A percentile compares a stretch with the other conserved stretches of the same genome.
These are phyloP conservation scores for Cheirogaleus medius DNA, from an alignment of 2,113 vertebrate species.

Conservation along the genomic window DNA sequence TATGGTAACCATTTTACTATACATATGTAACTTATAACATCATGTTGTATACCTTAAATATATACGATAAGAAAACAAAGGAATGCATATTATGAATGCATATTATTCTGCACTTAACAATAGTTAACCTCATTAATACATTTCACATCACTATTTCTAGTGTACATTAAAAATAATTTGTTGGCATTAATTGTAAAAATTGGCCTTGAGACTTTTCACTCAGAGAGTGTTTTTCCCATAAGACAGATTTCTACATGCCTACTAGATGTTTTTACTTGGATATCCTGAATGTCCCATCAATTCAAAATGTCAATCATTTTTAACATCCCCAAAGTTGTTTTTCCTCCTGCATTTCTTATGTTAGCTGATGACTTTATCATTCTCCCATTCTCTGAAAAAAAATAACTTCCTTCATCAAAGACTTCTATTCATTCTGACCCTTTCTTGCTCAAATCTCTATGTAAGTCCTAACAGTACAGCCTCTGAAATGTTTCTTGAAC, in stretches of 20 bases:
- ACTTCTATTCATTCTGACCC: not conserved
- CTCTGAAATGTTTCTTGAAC: not conserved
- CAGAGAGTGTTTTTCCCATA: not conserved
- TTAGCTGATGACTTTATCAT: not conserved
- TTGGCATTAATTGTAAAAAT: slow-evolving; percentile 5
- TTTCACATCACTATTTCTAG: not conserved
- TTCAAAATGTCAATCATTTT: not conserved
- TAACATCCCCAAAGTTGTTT: not conserved
- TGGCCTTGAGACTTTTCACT: not conserved
- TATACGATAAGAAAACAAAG: not conserved
- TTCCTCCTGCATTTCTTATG: not conserved
- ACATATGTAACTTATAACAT: not conserved
- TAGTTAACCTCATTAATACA: not conserved
- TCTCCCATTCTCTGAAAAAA: not conserved
- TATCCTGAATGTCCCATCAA: not conserved
- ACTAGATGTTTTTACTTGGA: not conserved
- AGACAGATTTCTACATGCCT: not conserved
- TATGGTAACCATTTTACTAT: not conserved
- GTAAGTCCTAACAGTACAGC: not conserved
- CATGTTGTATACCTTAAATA: not conserved
- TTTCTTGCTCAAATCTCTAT: not conserved
- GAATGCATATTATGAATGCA: not conserved
- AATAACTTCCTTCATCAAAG: not conserved
- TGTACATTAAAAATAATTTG: not conserved
- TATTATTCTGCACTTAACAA: slow-evolving; percentile 13